Percentiles rank a stretch among this genome's conserved stretches.
Conservation (phyloP, 2,797 vertebrate species). For the Ctenopoma multispine region DNA sequence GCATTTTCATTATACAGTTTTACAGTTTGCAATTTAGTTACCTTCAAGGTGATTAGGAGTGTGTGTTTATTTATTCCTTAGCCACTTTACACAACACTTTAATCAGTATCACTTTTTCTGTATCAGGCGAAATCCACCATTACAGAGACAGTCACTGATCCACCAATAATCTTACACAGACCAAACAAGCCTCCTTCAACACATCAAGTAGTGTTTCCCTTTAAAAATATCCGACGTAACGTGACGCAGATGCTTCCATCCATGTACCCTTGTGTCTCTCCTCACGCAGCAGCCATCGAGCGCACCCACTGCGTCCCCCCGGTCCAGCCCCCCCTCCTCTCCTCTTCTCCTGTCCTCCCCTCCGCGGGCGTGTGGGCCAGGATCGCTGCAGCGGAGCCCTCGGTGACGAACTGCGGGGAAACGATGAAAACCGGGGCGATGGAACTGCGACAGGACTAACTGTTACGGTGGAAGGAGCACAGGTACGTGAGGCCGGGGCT, state of each 20-base stretch:
- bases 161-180: background rate
- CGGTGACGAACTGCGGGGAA: slow-evolving; percentile 42
- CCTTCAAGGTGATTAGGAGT: too few relatives aligned
- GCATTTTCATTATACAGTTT: too few relatives aligned
- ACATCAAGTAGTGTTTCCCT: slow-evolving; percentile 52
- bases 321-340: slow-evolving; percentile 11
- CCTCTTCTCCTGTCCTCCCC: slow-evolving; percentile 22
- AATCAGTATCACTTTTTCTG: too few relatives aligned
- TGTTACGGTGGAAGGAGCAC: slow-evolving; percentile 18
- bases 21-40: too few relatives aligned
- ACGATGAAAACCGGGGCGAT: slow-evolving; percentile 27
- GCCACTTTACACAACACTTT: too few relatives aligned
- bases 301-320: slow-evolving; percentile 37
- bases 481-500: slow-evolving; percentile 64
- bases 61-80: too few relatives aligned
- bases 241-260: slow-evolving; percentile 69
- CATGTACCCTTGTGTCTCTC: slow-evolving; percentile 35
- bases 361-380: slow-evolving; percentile 54
- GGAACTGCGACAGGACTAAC: slow-evolving; percentile 34
- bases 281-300: slow-evolving; percentile 47
- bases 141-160: background rate
- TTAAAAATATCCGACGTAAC: slow-evolving; percentile 70
- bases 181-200: background rate
- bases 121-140: too few relatives aligned
- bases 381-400: slow-evolving; percentile 68